Percentiles rank a stretch among this genome's conserved stretches.
Conservation (phyloP, 1,140 invertebrate genomes). For the Drosophila hydei region DNA sequence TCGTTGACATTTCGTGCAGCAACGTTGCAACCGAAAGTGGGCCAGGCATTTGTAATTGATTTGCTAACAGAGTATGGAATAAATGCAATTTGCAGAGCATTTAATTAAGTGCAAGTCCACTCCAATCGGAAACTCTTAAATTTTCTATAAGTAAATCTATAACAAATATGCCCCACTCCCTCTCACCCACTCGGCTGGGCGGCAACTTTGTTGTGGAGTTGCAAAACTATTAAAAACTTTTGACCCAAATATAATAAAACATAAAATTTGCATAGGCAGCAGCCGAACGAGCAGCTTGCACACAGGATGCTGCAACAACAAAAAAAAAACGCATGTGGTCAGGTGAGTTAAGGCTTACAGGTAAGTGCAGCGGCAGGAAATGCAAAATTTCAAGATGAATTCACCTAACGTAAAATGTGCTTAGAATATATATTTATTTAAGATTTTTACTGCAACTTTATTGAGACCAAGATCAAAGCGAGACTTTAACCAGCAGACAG, state of each 20-base stretch:
- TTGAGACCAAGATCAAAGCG: constrained; percentile 35
- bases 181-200: too few species aligned
- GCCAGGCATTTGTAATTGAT: constrained; percentile 63
- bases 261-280: constrained; percentile 64
- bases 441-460: neutral
- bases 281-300: constrained; percentile 1
- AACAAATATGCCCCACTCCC: neutral
- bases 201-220: constrained; percentile 31
- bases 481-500: constrained; percentile 35
- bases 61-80: constrained; percentile 39
- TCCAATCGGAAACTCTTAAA: constrained; percentile 43
- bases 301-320: constrained; percentile 12
- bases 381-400: constrained; percentile 1
- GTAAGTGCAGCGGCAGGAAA: constrained; percentile 11
- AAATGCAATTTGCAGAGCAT: constrained; percentile 54
- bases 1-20: constrained; percentile 76
- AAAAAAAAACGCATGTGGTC: too few species aligned
- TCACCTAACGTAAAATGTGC: neutral
- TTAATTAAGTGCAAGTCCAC: constrained; percentile 56
- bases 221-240: constrained; percentile 76
- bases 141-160: constrained; percentile 66
- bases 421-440: neutral
- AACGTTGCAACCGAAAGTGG: constrained; percentile 56
- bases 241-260: constrained; percentile 79
- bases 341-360: neutral